Base-by-base conservation (phyloP, 2,888 invertebrate genomes). In the Sipha maydis region DNA sequence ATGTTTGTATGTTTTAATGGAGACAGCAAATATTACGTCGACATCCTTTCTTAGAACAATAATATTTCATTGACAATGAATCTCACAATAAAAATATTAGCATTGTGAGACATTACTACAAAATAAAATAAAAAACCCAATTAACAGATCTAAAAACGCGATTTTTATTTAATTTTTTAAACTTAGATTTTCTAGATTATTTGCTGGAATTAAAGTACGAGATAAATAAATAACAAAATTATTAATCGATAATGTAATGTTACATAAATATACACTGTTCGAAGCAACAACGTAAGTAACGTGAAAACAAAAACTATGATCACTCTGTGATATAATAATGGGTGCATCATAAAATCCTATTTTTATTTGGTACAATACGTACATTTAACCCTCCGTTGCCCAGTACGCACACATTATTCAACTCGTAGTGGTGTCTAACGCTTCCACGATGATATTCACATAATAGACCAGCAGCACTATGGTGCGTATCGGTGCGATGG, bases 401-500 rank as follows among this genome's bases (percentile, higher is more conserved):
- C 38, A 2, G 25, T 77, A 48, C 31, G 25, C 48, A 1, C 14
- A 14, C 3, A 21, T 28, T 31, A 31, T 69, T 69, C 9, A 25
- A 69, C 11, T 67, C 69, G 11, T 25, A 67, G 21, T 25, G 31
- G 79, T 79, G 85, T 78, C 79, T n/a, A 25, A 71, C 17, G 61
- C 67, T 79, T 82, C 48, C 0, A 75, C 75, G 61, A 83, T 76
- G 67, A 77, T 85, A 77, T 85, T 85, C 85, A 77, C 85, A 84
- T 84, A 84, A 84, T 38, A 34, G 21, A 84, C 56, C 54, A 73
- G 77, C 48, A 21, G 48, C 31, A 84, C 21, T 78, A 71, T 21
- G 38, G 71, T 80, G 86, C 86, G 79, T 80, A 86, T 78, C 85
- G 78, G 54, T 79, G 54, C 86, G 77, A 85, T 77, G 77, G 80